Conservation (phyloP, 1,140 invertebrate species). For the Plutomurus gul region DNA sequence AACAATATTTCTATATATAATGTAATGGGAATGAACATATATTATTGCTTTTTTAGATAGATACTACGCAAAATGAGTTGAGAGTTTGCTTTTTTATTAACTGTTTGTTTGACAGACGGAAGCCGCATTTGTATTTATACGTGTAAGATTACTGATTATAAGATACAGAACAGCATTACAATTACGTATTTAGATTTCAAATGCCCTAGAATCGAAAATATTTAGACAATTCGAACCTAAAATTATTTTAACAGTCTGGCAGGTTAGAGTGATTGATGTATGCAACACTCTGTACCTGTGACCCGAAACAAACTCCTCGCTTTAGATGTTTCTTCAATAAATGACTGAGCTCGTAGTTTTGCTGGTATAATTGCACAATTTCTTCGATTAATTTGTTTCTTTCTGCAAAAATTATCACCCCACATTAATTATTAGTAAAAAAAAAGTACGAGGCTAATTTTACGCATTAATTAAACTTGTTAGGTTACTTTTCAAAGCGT, state of each 20-base stretch:
- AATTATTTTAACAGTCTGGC: not conserved
- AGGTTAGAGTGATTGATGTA: not conserved
- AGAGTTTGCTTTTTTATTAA: too few relatives aligned
- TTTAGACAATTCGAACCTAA: too few relatives aligned
- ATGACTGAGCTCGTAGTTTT: constrained; percentile 46
- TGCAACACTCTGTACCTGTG: not conserved
- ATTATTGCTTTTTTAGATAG: too few relatives aligned
- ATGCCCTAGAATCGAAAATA: too few relatives aligned
- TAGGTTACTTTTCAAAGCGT: constrained; percentile 40
- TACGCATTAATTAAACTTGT: not conserved
- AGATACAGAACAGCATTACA: too few relatives aligned
- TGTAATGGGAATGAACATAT: too few relatives aligned
- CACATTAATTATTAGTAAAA: not conserved
- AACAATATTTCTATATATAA: too few relatives aligned
- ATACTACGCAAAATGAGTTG: too few relatives aligned
- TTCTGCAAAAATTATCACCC: constrained; percentile 29
- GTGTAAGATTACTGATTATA: too few relatives aligned
- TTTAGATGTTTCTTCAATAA: constrained; percentile 40
- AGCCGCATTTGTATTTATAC: too few relatives aligned
- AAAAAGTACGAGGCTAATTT: not conserved
- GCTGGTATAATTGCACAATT: constrained; percentile 21
- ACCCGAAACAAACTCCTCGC: not conserved
- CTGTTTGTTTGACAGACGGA: too few relatives aligned
- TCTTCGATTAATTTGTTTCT: constrained; percentile 36
- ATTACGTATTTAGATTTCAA: too few relatives aligned